Base-by-base conservation (phyloP, 2,113 vertebrate species). In the Atractosteus spatula region DNA sequence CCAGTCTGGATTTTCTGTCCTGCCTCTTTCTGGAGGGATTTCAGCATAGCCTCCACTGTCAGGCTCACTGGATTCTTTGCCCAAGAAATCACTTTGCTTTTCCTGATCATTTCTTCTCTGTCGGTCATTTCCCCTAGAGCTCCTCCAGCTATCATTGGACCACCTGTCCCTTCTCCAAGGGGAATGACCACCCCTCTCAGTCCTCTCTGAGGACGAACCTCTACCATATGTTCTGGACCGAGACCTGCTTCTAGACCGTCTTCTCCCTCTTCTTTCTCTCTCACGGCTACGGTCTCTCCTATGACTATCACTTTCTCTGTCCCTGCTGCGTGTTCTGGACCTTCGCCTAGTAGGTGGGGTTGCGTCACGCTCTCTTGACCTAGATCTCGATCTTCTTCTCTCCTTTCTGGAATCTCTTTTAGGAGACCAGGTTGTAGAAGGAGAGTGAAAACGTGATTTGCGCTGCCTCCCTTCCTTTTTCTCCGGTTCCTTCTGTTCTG, bases 401-500 rank as follows among this genome's bases (percentile, higher is more conserved):
- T 94, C 94, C 64, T 72, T 86, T 44, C 64, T 62, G 8, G 83
- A 66, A 1, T 97, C 94, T 69, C 81, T 89, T 85, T 93, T 92
- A 10, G 96, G 94, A 29, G 95, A 97, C 97, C 97, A 99, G 55
- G 94, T 96, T 71, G 93, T 95, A 0, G 95, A 93, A 1, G 97
- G 90, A 4, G 97, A 98, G 79, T 99, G 97, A 85, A 99, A 99
- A 66, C 97, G 93, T 73, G 97, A 98, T 71, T 86, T 93, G 16
- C 90, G 78, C 63, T 83, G 85, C 41, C 76, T 90, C 29, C 82
- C 81, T 2, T 87, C 90, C 62, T 76, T 87, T 68, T 79, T 84
- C 69, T 91, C 91, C 61, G 71, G 73, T 66, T 75, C 80, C 12
- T 84, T 73, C 71, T 85, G 44, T 44, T 64, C 1, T 84, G 81